These are phyloP conservation scores for Microtus montanus DNA, from an alignment of 2,113 vertebrate species.

Conservation along the genomic window DNA sequence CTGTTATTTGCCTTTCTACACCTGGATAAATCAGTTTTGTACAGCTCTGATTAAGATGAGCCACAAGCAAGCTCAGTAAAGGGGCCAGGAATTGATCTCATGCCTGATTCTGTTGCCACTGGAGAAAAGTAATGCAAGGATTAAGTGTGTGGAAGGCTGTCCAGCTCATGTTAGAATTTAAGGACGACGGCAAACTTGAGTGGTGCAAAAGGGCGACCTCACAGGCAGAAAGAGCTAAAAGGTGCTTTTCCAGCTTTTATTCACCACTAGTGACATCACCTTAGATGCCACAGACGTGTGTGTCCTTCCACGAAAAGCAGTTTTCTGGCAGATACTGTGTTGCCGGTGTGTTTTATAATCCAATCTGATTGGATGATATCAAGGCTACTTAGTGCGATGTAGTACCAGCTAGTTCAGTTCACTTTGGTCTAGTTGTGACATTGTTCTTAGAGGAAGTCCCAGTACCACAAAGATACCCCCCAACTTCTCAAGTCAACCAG, in stretches of 20 bases:
- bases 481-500: neutral
- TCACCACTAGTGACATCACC: neutral
- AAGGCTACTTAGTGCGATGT: too few species aligned
- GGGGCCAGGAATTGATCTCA: neutral
- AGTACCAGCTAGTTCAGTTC: neutral
- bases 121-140: neutral
- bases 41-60: conserved; percentile 7
- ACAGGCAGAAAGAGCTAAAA: neutral
- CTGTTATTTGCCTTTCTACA: neutral
- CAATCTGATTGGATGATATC: neutral
- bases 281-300: neutral
- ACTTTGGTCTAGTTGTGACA: neutral
- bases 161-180: neutral
- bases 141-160: neutral
- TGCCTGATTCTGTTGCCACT: neutral
- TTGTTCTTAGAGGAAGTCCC: neutral
- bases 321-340: neutral
- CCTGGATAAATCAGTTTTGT: conserved; percentile 20
- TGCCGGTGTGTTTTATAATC: neutral
- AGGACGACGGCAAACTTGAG: neutral
- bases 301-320: neutral
- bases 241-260: neutral
- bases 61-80: neutral
- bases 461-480: neutral
- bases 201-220: neutral